phyloP scores from a whole-genome alignment of 2,113 vertebrate species.

The Oreochromis niloticus region DNA sequence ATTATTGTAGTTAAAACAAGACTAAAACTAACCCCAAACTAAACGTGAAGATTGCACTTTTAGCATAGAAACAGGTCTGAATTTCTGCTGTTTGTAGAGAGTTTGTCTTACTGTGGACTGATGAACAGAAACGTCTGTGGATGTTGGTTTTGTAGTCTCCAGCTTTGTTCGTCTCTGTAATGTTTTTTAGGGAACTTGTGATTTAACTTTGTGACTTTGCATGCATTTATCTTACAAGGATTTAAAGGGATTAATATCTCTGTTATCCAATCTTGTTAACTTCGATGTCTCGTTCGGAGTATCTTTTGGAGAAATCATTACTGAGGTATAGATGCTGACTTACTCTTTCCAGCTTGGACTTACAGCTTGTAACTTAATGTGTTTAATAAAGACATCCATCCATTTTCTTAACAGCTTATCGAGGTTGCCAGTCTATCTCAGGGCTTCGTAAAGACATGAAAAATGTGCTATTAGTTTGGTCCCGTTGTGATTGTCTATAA shows the following conservation, averaged over 20 bases:
- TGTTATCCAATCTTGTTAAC: not conserved
- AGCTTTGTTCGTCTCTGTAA: not conserved
- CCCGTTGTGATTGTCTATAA: not conserved
- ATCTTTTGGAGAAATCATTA: not conserved
- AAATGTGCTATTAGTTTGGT: not conserved
- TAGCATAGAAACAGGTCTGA: not conserved
- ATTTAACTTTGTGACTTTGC: not conserved
- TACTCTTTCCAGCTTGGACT: not conserved
- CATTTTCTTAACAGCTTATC: not conserved
- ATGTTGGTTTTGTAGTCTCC: not conserved
- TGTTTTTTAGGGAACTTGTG: not conserved
- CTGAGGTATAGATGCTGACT: not conserved
- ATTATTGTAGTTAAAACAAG: not conserved
- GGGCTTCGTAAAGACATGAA: not conserved
- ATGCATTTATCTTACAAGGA: not conserved
- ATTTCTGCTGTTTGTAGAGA: not conserved
- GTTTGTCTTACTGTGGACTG: not conserved
- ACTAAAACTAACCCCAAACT: not conserved
- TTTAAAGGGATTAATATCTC: not conserved
- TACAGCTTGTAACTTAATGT: not conserved
- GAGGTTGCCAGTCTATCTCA: not conserved
- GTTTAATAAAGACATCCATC: not conserved
- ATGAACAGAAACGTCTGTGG: not conserved
- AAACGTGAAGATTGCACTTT: not conserved
- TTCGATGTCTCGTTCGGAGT: not conserved